Evolutionary conservation across 2,113 vertebrate species (phyloP).

Genomic region (Ammospiza nelsoni): DNA sequence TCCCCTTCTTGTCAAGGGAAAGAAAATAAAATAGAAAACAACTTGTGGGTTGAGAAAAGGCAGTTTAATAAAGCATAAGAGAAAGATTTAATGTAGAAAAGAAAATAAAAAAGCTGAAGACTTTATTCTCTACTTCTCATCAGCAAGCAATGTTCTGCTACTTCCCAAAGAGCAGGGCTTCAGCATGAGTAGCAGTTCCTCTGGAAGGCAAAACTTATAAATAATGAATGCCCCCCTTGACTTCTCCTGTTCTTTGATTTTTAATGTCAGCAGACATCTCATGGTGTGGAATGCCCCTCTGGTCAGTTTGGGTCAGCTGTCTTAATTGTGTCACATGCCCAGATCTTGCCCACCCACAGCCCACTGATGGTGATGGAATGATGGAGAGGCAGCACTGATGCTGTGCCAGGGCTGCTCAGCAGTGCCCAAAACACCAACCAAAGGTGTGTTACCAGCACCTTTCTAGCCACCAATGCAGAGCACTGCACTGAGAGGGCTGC

Average conservation of each 20-base stretch:
- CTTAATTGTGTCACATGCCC: neutral
- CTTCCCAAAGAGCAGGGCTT: neutral
- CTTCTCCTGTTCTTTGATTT: neutral
- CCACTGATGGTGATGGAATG: neutral
- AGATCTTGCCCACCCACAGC: neutral
- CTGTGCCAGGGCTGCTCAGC: neutral
- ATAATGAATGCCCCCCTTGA: fast-evolving
- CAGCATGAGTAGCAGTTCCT: neutral
- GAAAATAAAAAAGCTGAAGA: neutral
- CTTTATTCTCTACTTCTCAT: neutral
- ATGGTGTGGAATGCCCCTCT: neutral
- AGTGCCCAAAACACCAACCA: neutral
- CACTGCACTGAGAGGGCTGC: neutral
- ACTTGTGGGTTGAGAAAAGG: too few relatives aligned
- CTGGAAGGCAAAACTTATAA: neutral
- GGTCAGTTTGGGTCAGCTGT: neutral
- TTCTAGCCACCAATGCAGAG: neutral
- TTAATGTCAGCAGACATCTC: neutral
- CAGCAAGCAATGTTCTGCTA: neutral
- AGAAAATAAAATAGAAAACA: neutral
- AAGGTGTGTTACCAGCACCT: neutral
- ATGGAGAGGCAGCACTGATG: neutral
- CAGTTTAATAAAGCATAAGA: neutral
- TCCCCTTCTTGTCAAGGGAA: neutral
- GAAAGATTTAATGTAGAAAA: neutral